phyloP scores from a whole-genome alignment of 1,140 invertebrate genomes.

The Cydia fagiglandana region DNA sequence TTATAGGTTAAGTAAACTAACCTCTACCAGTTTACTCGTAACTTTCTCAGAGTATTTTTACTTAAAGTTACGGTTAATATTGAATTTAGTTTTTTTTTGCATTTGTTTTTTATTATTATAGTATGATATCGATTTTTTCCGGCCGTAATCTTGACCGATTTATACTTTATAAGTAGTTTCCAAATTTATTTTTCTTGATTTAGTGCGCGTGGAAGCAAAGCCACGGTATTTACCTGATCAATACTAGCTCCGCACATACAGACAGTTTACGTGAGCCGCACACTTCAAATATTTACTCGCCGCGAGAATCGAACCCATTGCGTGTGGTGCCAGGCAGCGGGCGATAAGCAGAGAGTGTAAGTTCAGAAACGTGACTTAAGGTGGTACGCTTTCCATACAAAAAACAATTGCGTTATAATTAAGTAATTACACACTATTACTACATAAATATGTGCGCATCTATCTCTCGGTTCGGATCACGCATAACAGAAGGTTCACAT shows the following conservation, averaged over 20 bases:
- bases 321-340: conserved; percentile 37
- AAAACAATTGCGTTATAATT: too few species aligned
- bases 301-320: conserved; percentile 46
- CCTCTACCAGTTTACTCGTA: not conserved
- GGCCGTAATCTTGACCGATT: not conserved
- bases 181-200: conserved; percentile 18
- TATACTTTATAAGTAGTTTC: not conserved
- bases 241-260: conserved; percentile 25
- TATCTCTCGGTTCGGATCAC: too few species aligned
- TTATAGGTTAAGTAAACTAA: not conserved
- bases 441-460: too few species aligned
- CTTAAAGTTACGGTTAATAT: not conserved
- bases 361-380: too few species aligned
- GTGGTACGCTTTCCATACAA: too few species aligned
- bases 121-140: not conserved
- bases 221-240: conserved; percentile 20
- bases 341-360: not conserved
- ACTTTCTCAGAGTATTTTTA: not conserved
- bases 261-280: conserved; percentile 23
- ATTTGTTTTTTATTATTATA: too few species aligned
- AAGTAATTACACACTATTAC: too few species aligned
- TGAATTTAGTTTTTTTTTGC: not conserved
- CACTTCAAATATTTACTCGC: conserved; percentile 53
- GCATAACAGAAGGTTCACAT: too few species aligned
- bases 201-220: conserved; percentile 5